Base-by-base conservation (phyloP, 2,888 invertebrate genomes). In the Platypus cylindrus region DNA sequence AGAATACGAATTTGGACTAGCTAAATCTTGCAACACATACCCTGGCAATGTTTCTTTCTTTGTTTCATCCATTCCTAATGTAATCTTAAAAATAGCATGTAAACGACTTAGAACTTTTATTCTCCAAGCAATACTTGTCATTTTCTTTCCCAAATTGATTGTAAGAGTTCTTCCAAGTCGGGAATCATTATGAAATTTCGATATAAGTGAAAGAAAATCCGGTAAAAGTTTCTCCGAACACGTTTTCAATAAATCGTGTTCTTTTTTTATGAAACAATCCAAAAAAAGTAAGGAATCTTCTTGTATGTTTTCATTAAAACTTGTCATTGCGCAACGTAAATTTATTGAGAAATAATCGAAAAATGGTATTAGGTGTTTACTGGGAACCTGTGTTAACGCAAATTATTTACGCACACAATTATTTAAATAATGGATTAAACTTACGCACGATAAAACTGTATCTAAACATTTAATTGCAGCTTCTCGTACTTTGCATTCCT, bases 271-370 rank as follows among this genome's bases (percentile, higher is more conserved):
- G n/a, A 90, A 65, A 25, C 78, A 66, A 53, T 90, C 89, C 12
- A 93, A 62, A 44, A 89, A 71, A 1, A 75, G 55, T 1, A 93
- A 63, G 0, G 90, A 83, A 58, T 89, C 89, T 54, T 85, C 80
- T 54, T 87, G 84, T 41, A 93, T 77, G 31, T 70, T 66, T 8
- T 69, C 70, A 54, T 83, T 74, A 38, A 93, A 82, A 51, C 91
- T 85, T 1, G 89, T 90, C 85, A 93, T 86, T 1, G 86, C 82
- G 64, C 90, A 90, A 33, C 79, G 72, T 29, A 91, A 59, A 58
- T 86, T 84, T 1, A 84, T 80, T 13, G 79, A 74, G 39, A 91
- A 62, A 4, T 82, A 67, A 41, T 78, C 73, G 53, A 81, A 82
- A 56, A 85, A 86, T 7, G 89, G 85, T 24, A 67, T 57, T 9